Evolutionary conservation across 2,797 vertebrate genomes (phyloP).

Genomic region (Sebastes kiyomatsui): DNA sequence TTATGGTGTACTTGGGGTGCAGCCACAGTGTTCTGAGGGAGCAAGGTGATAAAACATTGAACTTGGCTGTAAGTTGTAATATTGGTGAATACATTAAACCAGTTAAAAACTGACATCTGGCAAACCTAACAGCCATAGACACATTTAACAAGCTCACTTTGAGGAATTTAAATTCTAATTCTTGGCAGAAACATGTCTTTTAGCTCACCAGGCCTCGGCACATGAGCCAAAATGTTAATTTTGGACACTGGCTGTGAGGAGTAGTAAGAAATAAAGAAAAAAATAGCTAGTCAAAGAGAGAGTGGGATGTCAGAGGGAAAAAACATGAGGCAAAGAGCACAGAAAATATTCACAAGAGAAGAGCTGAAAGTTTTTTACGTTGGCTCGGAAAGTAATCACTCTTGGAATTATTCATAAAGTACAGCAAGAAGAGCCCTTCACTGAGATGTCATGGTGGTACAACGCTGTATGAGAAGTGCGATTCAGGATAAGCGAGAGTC

Average conservation of each 20-base stretch:
- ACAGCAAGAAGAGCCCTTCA: not conserved
- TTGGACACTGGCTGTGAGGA: not conserved
- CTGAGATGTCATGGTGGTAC: not conserved
- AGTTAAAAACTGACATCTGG: not conserved
- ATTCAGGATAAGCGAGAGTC: conserved; percentile 24
- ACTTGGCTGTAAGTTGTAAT: not conserved
- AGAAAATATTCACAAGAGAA: not conserved
- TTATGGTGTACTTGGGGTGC: not conserved
- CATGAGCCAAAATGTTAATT: not conserved
- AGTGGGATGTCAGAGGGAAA: not conserved
- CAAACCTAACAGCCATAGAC: not conserved
- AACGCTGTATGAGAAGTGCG: not conserved
- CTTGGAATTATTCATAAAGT: conserved; percentile 17
- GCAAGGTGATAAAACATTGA: not conserved
- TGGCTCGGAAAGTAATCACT: not conserved
- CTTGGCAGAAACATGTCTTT: not conserved
- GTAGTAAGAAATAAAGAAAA: not conserved
- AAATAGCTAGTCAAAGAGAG: not conserved
- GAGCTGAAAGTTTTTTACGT: not conserved
- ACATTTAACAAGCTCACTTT: not conserved
- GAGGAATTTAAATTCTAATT: not conserved
- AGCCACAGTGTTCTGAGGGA: not conserved
- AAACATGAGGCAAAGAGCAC: not conserved
- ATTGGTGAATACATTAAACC: not conserved
- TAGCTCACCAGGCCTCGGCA: not conserved